These are phyloP conservation scores for Oedothorax gibbosus DNA, from an alignment of 1,140 invertebrate genomes.

Conservation along the genomic window DNA sequence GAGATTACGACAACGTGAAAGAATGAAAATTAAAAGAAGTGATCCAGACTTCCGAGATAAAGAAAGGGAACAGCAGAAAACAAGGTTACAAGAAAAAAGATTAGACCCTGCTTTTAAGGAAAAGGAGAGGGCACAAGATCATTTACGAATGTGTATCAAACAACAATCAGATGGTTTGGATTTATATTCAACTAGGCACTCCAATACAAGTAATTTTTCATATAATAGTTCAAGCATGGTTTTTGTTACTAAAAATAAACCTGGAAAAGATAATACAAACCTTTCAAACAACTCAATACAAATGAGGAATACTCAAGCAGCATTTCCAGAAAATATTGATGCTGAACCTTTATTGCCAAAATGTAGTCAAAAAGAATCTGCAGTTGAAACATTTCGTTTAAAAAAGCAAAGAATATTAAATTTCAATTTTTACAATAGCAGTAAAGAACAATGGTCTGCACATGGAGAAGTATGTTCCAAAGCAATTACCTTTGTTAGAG, in stretches of 20 bases:
- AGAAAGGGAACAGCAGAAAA: constrained; percentile 48
- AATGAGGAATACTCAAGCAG: constrained; percentile 26
- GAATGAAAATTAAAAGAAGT: constrained; percentile 52
- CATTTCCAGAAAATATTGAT: constrained; percentile 44
- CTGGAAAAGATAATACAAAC: constrained; percentile 8
- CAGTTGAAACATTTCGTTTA: constrained; percentile 38
- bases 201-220: constrained; percentile 10
- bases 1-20: constrained; percentile 43
- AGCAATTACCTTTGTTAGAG: constrained; percentile 4
- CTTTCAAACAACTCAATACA: not conserved
- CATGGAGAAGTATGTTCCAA: constrained; percentile 34
- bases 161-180: constrained; percentile 13
- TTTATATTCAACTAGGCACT: constrained; percentile 5
- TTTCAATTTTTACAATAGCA: constrained; percentile 54
- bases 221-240: constrained; percentile 1
- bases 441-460: constrained; percentile 38
- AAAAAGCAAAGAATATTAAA: constrained; percentile 50
- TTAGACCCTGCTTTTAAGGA: constrained; percentile 44
- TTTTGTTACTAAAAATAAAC: constrained; percentile 17
- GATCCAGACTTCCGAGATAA: constrained; percentile 46
- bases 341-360: constrained; percentile 24
- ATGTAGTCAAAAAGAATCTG: not conserved
- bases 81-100: constrained; percentile 41
- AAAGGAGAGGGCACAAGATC: constrained; percentile 45
- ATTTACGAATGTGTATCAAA: constrained; percentile 25